Base-by-base conservation (phyloP, 2,888 invertebrate species). In the Perithous albicinctus region DNA sequence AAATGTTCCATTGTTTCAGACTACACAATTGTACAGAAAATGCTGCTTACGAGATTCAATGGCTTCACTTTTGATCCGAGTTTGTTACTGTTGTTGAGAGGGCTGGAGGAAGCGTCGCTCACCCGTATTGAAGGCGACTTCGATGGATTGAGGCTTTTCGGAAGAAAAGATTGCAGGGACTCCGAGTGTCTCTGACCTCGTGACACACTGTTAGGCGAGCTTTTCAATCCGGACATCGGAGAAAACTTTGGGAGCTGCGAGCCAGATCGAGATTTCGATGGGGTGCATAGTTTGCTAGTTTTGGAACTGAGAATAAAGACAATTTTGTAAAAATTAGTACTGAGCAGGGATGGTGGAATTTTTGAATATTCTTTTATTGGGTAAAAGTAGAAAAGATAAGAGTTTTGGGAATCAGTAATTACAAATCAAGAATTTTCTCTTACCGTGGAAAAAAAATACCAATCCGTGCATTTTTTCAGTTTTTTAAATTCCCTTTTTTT, bases 41-140 rank as follows among this genome's bases (percentile, higher is more conserved):
- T 8, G 3, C 15, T n/a, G 85, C 87, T 10, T 86, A 91, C 91
- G 87, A 90, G 78, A 82, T 88, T 88, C 6, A 86, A 63, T 4
- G 88, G 87, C 74, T 89, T 90, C 8, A 84, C 84, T 83, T 88
- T 89, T 1, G 85, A 43, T 20, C 56, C 74, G 12, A 86, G 72
- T 82, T 86, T 87, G 77, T 90, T 91, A 59, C 56, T 87, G 7
- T 87, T 88, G 64, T 87, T 89, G 2, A 91, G 83, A 20, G 91
- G 91, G 85, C 89, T 91, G 41, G 82, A 75, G 48, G 85, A 20
- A 10, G 78, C 15, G 67, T 75, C 23, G 86, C 83, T 23, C 78
- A 76, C 15, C 84, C 84, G 2, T 66, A 79, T 70, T 73, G 26
- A 7, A 2, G 78, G 77, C 4, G 76, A 77, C 38, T 78, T 82